Percentiles rank a stretch among this genome's conserved stretches.
phyloP scores from a whole-genome alignment of 2,888 invertebrate species.

The Philopedon plagiatum region DNA sequence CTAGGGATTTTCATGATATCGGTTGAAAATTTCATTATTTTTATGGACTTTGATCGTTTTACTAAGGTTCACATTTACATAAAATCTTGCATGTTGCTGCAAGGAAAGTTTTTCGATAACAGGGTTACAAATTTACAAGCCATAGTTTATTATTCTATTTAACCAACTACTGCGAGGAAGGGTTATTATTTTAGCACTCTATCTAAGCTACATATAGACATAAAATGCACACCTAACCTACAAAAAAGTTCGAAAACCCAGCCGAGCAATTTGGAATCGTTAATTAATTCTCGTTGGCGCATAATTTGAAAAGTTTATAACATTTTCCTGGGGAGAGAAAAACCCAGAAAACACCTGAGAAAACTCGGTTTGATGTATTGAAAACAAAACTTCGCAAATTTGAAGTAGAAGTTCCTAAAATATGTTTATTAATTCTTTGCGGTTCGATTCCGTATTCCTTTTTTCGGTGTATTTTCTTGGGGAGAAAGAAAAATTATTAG shows the following conservation, averaged over 20 bases:
- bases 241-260: slow-evolving; percentile 16
- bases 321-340: neutral
- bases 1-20: slow-evolving; percentile 38
- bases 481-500: neutral
- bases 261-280: slow-evolving; percentile 34
- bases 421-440: slow-evolving; percentile 8
- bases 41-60: slow-evolving; percentile 35
- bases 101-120: neutral
- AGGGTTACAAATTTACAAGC: no score
- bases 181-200: no score
- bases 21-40: slow-evolving; percentile 41
- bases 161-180: no score
- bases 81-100: neutral
- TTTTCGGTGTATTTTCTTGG: neutral
- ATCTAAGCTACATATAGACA: no score
- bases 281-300: slow-evolving; percentile 45
- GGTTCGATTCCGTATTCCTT: neutral
- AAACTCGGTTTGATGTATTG: slow-evolving; percentile 19
- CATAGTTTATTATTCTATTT: no score
- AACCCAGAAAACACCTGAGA: slow-evolving; percentile 41
- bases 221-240: no score
- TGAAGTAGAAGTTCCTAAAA: slow-evolving; percentile 10
- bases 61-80: slow-evolving; percentile 10
- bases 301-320: slow-evolving; percentile 39
- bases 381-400: slow-evolving; percentile 37